These are phyloP conservation scores for Andricus quercusramuli DNA, from an alignment of 2,888 invertebrate species.

Conservation along the genomic window DNA sequence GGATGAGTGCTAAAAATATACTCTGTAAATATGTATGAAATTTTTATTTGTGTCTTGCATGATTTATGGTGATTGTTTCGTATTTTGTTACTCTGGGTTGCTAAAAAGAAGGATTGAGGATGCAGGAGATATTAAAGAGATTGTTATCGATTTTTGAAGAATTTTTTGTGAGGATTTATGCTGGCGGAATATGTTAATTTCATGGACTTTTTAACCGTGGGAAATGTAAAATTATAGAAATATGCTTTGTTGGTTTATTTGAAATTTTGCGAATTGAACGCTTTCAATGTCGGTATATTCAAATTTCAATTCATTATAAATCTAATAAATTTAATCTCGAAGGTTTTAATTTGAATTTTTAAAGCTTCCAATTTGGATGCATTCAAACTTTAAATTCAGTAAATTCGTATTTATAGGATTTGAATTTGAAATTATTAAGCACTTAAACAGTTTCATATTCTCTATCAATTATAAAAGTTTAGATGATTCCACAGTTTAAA, in stretches of 20 bases:
- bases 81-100: slow-evolving; percentile 3
- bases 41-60: slow-evolving; percentile 24
- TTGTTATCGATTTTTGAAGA: neutral
- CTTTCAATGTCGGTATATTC: too few species aligned
- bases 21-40: slow-evolving; percentile 34
- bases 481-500: too few species aligned
- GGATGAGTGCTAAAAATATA: slow-evolving; percentile 24
- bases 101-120: neutral
- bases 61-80: slow-evolving; percentile 37
- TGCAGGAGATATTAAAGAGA: neutral
- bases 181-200: slow-evolving; percentile 13
- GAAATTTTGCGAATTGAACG: neutral
- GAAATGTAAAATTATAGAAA: neutral
- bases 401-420: too few species aligned
- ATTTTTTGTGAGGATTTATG: slow-evolving; percentile 8
- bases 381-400: too few species aligned
- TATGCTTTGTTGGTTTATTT: neutral
- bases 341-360: too few species aligned
- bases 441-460: too few species aligned
- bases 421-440: too few species aligned
- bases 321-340: too few species aligned
- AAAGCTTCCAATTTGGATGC: too few species aligned
- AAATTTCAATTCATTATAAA: too few species aligned
- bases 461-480: too few species aligned
- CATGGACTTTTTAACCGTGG: slow-evolving; percentile 12